A percentile compares a stretch with the other conserved stretches of the same genome.
Evolutionary conservation across 2,888 invertebrate species (phyloP).

Genomic region (Coecobrya sp.): DNA sequence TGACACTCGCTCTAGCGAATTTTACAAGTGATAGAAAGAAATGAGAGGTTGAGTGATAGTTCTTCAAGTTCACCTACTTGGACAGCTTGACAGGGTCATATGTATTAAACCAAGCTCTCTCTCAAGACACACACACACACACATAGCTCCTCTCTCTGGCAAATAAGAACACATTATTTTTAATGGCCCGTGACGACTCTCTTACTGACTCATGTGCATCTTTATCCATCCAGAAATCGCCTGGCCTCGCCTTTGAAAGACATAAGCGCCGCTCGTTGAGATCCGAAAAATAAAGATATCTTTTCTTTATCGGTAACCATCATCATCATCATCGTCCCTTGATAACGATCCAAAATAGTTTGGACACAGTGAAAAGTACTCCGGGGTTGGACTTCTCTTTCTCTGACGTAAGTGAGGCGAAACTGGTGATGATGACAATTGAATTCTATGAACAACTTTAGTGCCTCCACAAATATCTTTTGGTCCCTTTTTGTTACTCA

Average conservation of each 20-base stretch:
- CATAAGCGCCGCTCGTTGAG: slow-evolving; percentile 94
- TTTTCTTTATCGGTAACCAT: slow-evolving; percentile 95
- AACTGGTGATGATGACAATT: slow-evolving; percentile 96
- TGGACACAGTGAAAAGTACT: slow-evolving; percentile 98
- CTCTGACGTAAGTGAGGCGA: slow-evolving; percentile 96
- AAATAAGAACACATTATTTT: slow-evolving; percentile 98
- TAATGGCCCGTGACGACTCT: slow-evolving; percentile 94
- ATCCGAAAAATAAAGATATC: slow-evolving; percentile 93
- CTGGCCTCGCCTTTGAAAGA: slow-evolving; percentile 92
- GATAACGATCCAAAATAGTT: slow-evolving; percentile 95
- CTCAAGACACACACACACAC: no score
- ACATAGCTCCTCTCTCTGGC: slow-evolving; percentile 96
- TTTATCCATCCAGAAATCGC: slow-evolving; percentile 96
- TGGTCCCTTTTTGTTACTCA: slow-evolving; percentile 95
- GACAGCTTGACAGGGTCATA: slow-evolving; percentile 96
- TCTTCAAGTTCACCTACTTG: slow-evolving; percentile 89
- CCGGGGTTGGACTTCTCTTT: slow-evolving; percentile 97
- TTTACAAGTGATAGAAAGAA: slow-evolving; percentile 22
- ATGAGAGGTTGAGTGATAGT: slow-evolving; percentile 55
- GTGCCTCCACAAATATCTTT: slow-evolving; percentile 98
- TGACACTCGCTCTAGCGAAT: background rate
- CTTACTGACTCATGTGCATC: slow-evolving; percentile 91
- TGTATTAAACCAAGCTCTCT: slow-evolving; percentile 92
- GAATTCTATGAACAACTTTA: slow-evolving; percentile 99
- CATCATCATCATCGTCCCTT: no score